Conservation (phyloP, 2,888 invertebrate genomes). For the Odontothrips loti region DNA sequence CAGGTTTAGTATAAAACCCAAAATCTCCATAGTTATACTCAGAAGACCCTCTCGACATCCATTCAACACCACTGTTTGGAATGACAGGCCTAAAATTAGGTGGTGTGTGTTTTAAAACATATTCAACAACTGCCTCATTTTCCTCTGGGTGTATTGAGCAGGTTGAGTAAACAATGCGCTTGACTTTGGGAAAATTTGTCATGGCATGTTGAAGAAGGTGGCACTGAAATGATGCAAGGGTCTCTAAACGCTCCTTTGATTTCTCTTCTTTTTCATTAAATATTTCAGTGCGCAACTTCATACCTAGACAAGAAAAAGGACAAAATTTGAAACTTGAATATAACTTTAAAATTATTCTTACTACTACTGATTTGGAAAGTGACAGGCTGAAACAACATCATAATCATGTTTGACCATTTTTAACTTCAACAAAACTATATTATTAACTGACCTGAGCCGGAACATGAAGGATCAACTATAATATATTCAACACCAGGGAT, state of each 20-base stretch:
- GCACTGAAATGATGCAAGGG: slow-evolving; percentile 72
- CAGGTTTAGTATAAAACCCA: slow-evolving; percentile 74
- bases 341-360: too few relatives aligned
- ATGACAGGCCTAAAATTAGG: not conserved
- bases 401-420: too few relatives aligned
- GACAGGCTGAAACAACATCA: too few relatives aligned
- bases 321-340: slow-evolving; percentile 28
- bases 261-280: slow-evolving; percentile 48
- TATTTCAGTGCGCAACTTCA: slow-evolving; percentile 56
- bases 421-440: slow-evolving; percentile 29
- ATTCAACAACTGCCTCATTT: slow-evolving; percentile 85
- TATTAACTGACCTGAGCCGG: slow-evolving; percentile 75
- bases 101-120: slow-evolving; percentile 51
- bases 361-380: too few relatives aligned
- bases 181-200: slow-evolving; percentile 72
- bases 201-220: slow-evolving; percentile 83
- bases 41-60: slow-evolving; percentile 52
- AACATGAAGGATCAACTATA: slow-evolving; percentile 95
- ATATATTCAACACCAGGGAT: slow-evolving; percentile 76
- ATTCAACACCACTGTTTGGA: slow-evolving; percentile 35
- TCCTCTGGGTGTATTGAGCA: slow-evolving; percentile 87
- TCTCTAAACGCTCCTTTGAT: slow-evolving; percentile 54
- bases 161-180: slow-evolving; percentile 90
- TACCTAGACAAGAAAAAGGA: slow-evolving; percentile 49
- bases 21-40: slow-evolving; percentile 63